Evolutionary conservation across 2,797 vertebrate species (phyloP).

Genomic region (Leptatherina wallacei): DNA sequence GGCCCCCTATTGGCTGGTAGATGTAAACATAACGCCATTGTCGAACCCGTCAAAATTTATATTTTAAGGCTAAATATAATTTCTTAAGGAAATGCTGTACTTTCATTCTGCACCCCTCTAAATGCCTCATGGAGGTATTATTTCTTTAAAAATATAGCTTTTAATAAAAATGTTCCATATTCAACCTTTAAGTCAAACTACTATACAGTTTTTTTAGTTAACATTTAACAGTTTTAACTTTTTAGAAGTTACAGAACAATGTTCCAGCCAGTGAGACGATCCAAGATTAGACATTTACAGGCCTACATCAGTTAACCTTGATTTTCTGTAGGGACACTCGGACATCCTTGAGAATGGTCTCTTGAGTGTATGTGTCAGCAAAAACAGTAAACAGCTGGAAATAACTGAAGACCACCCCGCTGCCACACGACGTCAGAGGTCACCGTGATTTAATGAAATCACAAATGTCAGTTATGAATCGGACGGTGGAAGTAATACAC

Average conservation of each 20-base stretch:
- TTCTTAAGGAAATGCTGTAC: too few relatives aligned
- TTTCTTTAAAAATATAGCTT: too few relatives aligned
- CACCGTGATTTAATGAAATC: constrained; percentile 53
- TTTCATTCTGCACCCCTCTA: too few relatives aligned
- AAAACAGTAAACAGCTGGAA: constrained; percentile 36
- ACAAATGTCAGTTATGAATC: constrained; percentile 24
- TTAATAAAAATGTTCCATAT: too few relatives aligned
- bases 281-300: not conserved
- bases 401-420: constrained; percentile 38
- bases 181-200: too few relatives aligned
- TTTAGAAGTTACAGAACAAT: not conserved
- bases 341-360: constrained; percentile 12
- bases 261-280: too few relatives aligned
- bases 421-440: constrained; percentile 39
- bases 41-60: too few relatives aligned
- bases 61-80: too few relatives aligned
- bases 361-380: constrained; percentile 34
- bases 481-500: not conserved
- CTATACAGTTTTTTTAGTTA: not conserved
- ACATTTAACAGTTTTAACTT: too few relatives aligned
- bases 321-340: constrained; percentile 5
- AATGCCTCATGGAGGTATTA: too few relatives aligned
- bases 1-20: too few relatives aligned
- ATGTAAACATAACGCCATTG: too few relatives aligned
- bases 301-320: not conserved